Percentiles rank a stretch among this genome's conserved stretches.
Conservation (phyloP, 2,113 vertebrate genomes). For the Danionella cerebrum region DNA sequence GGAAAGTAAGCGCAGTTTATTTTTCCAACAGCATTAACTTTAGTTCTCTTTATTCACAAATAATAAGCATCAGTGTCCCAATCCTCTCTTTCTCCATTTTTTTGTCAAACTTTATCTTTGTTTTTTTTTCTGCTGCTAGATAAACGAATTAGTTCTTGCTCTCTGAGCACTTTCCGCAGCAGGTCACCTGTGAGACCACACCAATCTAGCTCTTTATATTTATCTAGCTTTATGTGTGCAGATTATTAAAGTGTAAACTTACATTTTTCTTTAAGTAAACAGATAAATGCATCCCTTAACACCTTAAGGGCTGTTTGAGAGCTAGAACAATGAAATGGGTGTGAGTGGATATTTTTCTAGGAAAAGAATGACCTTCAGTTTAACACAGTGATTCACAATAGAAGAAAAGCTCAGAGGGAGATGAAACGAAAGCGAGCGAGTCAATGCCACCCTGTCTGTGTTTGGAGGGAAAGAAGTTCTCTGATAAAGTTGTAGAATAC, state of each 20-base stretch:
- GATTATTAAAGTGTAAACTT: too few species aligned
- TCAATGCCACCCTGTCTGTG: background rate
- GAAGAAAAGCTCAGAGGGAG: background rate
- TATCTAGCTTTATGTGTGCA: too few species aligned
- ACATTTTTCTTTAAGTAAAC: background rate
- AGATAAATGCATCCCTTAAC: background rate
- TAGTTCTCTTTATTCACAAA: slow-evolving; percentile 42
- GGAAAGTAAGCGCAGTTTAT: too few species aligned
- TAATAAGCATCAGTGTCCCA: slow-evolving; percentile 50
- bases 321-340: background rate
- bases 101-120: background rate
- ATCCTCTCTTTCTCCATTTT: slow-evolving; percentile 15
- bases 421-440: background rate
- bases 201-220: too few species aligned
- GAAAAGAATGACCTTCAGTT: background rate
- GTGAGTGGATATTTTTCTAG: background rate
- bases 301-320: background rate
- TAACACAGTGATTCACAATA: background rate
- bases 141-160: slow-evolving; percentile 29
- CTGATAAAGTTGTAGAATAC: background rate
- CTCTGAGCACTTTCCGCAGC: slow-evolving; percentile 22
- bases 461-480: slow-evolving; percentile 1
- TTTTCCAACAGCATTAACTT: too few species aligned
- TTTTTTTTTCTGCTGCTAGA: background rate
- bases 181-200: slow-evolving; percentile 17